A percentile compares a stretch with the other conserved stretches of the same genome.
Conservation (phyloP, 2,797 vertebrate species). For the Lindbergichthys nudifrons region DNA sequence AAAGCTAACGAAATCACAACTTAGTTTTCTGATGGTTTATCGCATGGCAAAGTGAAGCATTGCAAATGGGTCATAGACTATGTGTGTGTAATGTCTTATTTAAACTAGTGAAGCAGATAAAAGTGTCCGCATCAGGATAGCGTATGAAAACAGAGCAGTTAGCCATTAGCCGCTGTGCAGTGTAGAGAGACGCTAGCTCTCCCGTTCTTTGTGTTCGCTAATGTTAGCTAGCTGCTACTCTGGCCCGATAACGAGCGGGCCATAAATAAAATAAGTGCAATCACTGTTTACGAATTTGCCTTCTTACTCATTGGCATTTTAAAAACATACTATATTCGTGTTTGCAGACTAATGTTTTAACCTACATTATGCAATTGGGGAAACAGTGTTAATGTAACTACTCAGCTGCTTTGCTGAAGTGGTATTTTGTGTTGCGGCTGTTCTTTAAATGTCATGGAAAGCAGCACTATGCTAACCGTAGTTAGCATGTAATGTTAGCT, state of each 20-base stretch:
- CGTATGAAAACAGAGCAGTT: constrained; percentile 48
- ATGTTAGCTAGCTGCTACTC: constrained; percentile 66
- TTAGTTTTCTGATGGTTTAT: background rate
- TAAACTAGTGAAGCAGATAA: constrained; percentile 1
- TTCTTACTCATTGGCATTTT: constrained; percentile 23
- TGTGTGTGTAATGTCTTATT: background rate
- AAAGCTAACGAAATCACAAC: background rate
- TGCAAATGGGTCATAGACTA: background rate
- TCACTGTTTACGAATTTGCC: constrained; percentile 69
- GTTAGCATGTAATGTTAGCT: constrained; percentile 68
- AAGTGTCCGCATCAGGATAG: constrained; percentile 45
- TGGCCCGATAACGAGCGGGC: constrained; percentile 71
- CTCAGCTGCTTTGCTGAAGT: constrained; percentile 24
- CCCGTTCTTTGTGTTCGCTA: constrained; percentile 82
- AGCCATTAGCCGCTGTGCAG: constrained; percentile 60
- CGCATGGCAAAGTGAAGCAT: accelerated
- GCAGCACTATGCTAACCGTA: constrained; percentile 62
- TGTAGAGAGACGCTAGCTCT: constrained; percentile 58
- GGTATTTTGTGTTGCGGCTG: constrained; percentile 54
- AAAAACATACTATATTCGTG: background rate
- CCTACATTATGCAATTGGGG: accelerated
- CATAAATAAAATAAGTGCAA: constrained; percentile 63
- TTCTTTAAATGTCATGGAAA: constrained; percentile 71
- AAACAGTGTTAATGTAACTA: background rate
- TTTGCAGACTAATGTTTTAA: background rate